phyloP scores from a whole-genome alignment of 2,888 invertebrate genomes.

The Adela reaumurella region DNA sequence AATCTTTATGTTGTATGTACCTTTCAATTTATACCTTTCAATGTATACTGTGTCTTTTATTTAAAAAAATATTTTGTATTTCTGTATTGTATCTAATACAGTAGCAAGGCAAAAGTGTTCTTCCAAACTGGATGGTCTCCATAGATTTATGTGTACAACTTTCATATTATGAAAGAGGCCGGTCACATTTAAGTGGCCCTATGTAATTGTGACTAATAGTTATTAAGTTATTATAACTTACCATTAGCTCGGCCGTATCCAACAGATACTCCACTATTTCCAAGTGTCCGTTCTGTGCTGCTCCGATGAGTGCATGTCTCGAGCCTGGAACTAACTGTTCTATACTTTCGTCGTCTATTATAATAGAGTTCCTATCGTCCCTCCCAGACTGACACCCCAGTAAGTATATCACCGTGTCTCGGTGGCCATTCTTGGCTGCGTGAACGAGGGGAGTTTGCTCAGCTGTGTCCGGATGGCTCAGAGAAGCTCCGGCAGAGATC shows the following conservation, averaged over 20 bases:
- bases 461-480: slow-evolving; percentile 77
- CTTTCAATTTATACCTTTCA: too few species aligned
- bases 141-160: too few species aligned
- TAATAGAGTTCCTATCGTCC: slow-evolving; percentile 65
- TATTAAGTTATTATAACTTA: slow-evolving; percentile 53
- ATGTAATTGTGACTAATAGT: too few species aligned
- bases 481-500: slow-evolving; percentile 67
- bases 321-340: slow-evolving; percentile 74
- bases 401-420: slow-evolving; percentile 83
- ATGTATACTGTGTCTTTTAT: too few species aligned
- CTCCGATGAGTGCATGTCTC: slow-evolving; percentile 84
- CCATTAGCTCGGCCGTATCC: slow-evolving; percentile 78
- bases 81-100: too few species aligned
- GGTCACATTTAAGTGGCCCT: not conserved
- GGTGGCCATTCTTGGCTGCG: slow-evolving; percentile 83
- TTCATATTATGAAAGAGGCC: too few species aligned
- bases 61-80: too few species aligned
- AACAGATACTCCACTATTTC: slow-evolving; percentile 87
- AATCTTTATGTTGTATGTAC: too few species aligned
- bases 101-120: too few species aligned
- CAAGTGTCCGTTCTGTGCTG: slow-evolving; percentile 81
- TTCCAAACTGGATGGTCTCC: too few species aligned
- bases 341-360: slow-evolving; percentile 47
- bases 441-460: slow-evolving; percentile 86
- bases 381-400: slow-evolving; percentile 65